These are phyloP conservation scores for Epinephelus lanceolatus DNA, from an alignment of 2,113 vertebrate species.

Conservation along the genomic window DNA sequence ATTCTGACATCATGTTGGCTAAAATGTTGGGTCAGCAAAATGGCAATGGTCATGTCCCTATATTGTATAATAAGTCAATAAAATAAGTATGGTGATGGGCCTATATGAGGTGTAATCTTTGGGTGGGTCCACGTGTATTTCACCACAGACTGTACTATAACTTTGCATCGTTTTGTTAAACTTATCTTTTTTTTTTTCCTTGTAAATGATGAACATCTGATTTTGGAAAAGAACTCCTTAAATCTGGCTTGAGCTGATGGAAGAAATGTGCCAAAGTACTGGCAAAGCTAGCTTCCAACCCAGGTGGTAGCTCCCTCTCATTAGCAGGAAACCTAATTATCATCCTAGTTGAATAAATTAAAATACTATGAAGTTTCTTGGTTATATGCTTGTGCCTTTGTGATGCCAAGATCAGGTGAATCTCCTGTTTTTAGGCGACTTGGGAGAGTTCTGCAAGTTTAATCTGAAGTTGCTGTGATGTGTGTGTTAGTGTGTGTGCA, in stretches of 20 bases:
- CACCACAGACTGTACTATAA: neutral
- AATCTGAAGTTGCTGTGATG: neutral
- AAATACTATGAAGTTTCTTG: neutral
- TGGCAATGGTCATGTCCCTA: no score
- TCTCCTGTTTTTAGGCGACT: neutral
- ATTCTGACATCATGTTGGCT: no score
- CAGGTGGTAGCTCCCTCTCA: constrained; percentile 15
- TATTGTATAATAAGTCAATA: no score
- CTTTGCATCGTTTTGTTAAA: neutral
- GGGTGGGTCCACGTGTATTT: neutral
- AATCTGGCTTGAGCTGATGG: neutral
- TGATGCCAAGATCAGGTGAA: neutral
- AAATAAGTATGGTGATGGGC: no score
- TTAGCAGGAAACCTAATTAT: constrained; percentile 32
- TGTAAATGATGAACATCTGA: constrained; percentile 4
- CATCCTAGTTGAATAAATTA: neutral
- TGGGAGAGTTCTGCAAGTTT: neutral
- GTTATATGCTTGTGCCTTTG: neutral
- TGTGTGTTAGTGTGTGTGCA: neutral
- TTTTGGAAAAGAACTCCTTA: neutral
- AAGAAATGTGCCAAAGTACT: constrained; percentile 15
- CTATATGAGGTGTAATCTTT: neutral
- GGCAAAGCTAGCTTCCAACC: neutral
- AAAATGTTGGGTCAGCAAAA: no score
- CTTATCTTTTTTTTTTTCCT: neutral